A percentile compares a stretch with the other conserved stretches of the same genome.
Conservation (phyloP, 2,113 vertebrate genomes). For the Pundamilia nyererei region DNA sequence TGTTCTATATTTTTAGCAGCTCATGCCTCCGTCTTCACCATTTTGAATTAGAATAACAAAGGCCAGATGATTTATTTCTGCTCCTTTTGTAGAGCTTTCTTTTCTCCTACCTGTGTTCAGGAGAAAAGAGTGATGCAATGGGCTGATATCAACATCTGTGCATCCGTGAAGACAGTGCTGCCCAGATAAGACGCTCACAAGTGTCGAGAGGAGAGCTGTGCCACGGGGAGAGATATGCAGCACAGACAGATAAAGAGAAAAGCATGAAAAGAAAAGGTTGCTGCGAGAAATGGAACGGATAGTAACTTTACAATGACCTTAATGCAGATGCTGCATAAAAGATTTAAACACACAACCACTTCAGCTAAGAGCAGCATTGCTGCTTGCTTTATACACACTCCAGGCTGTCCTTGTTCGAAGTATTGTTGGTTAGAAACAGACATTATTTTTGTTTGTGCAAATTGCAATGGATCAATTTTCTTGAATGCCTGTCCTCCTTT, state of each 20-base stretch:
- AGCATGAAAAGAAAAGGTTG: background rate
- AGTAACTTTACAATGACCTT: background rate
- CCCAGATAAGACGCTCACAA: constrained; percentile 25
- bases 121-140: constrained; percentile 43
- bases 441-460: background rate
- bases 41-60: constrained; percentile 47
- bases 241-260: constrained; percentile 6
- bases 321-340: background rate
- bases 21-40: background rate
- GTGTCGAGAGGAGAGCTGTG: background rate
- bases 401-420: background rate
- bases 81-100: constrained; percentile 24
- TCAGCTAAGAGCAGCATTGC: background rate
- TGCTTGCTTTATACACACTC: background rate
- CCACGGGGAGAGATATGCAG: background rate
- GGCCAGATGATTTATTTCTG: constrained; percentile 39
- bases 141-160: constrained; percentile 43
- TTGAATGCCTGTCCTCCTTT: background rate
- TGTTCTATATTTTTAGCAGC: constrained; percentile 18
- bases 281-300: background rate
- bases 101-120: constrained; percentile 29
- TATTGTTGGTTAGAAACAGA: background rate
- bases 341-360: background rate
- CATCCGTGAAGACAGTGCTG: constrained; percentile 7
- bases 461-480: background rate